These are phyloP conservation scores for Sycophila texana DNA, from an alignment of 2,888 invertebrate species.

Conservation along the genomic window DNA sequence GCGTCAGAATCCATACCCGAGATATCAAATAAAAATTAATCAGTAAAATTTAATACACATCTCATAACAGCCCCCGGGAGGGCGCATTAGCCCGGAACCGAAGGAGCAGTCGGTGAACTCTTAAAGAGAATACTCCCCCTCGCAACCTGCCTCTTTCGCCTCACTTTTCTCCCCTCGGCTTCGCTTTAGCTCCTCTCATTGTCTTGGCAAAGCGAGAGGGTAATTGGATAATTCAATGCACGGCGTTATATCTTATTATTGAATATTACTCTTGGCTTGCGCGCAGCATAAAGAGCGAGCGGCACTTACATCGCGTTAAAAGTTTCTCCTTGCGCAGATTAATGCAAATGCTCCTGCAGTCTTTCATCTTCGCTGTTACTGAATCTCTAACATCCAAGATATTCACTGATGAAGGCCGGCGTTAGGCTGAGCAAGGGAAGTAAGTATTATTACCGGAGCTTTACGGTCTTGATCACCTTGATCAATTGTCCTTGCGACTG, in stretches of 20 bases:
- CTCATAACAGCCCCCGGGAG: neutral
- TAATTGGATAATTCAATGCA: slow-evolving; percentile 15
- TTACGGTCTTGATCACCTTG: too few relatives aligned
- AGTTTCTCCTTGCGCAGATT: neutral
- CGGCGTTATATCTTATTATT: neutral
- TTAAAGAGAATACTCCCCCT: neutral
- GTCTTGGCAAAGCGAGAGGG: neutral
- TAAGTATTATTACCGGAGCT: too few relatives aligned
- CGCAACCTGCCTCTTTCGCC: neutral
- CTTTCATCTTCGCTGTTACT: neutral
- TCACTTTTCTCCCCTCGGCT: neutral
- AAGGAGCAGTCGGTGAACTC: too few relatives aligned
- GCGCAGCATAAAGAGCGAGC: neutral
- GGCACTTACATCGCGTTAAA: neutral
- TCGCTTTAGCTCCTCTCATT: neutral
- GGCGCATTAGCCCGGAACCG: neutral
- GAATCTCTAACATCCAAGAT: too few relatives aligned
- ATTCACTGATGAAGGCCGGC: too few relatives aligned
- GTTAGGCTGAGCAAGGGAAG: too few relatives aligned
- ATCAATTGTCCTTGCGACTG: too few relatives aligned
- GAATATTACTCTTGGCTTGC: neutral
- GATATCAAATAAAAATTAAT: neutral
- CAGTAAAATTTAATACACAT: neutral
- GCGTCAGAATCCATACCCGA: neutral
- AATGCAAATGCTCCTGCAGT: neutral